Conservation (phyloP, 2,113 vertebrate species). For the Otis tarda region DNA sequence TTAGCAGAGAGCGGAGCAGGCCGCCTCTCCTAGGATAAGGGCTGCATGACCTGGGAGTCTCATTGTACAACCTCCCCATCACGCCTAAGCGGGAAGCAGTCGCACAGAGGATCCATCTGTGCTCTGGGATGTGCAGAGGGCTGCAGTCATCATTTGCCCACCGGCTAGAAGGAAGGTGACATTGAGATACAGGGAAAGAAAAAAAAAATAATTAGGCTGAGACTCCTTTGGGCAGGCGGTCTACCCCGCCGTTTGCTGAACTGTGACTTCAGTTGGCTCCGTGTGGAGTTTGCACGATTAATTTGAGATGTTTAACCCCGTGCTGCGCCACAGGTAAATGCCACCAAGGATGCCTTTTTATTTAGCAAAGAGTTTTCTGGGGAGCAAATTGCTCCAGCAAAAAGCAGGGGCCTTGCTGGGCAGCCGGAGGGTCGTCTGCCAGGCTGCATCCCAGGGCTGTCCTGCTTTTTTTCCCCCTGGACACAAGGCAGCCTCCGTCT, state of each 20-base stretch:
- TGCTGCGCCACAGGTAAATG: neutral
- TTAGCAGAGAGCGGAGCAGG: neutral
- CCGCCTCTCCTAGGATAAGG: neutral
- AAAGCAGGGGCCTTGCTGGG: neutral
- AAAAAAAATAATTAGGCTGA: conserved; percentile 23
- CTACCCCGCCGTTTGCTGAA: neutral
- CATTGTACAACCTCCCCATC: neutral
- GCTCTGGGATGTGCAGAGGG: neutral
- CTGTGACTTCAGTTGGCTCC: neutral
- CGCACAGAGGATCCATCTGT: neutral
- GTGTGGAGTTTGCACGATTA: accelerated
- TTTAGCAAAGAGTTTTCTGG: neutral
- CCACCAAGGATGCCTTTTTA: accelerated
- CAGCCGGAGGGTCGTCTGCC: neutral
- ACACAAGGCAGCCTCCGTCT: neutral
- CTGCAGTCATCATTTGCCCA: neutral
- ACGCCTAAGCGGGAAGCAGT: accelerated
- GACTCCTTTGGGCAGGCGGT: neutral
- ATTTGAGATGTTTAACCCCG: neutral
- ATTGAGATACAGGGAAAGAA: conserved; percentile 15
- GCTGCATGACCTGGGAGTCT: neutral
- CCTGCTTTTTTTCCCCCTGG: neutral
- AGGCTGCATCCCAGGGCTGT: neutral
- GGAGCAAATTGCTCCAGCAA: accelerated
- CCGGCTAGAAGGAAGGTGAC: conserved; percentile 42